Conservation (phyloP, 2,888 invertebrate genomes). For the Leptinotarsa tumamoca region DNA sequence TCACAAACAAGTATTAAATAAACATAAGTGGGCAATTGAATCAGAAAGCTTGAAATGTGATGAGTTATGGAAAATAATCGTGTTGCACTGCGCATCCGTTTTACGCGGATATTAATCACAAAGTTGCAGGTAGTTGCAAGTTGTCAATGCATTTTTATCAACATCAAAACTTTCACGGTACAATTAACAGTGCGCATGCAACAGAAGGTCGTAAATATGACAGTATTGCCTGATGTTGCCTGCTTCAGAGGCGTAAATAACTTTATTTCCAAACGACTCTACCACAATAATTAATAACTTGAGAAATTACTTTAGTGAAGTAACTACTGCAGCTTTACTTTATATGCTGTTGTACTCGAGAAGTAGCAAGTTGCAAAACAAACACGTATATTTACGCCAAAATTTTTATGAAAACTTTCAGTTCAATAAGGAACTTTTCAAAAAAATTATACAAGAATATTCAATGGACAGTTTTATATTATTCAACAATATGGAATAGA, state of each 20-base stretch:
- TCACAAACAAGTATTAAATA: constrained; percentile 1
- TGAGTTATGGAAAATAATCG: constrained; percentile 27
- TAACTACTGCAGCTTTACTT: constrained; percentile 8
- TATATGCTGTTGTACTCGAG: neutral
- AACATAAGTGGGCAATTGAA: constrained; percentile 8
- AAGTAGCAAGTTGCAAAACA: neutral
- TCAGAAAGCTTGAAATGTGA: constrained; percentile 7
- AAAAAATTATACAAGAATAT: no score
- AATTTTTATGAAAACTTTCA: no score
- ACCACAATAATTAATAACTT: constrained; percentile 36
- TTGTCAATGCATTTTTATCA: constrained; percentile 32
- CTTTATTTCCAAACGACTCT: constrained; percentile 54
- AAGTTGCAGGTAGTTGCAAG: constrained; percentile 28
- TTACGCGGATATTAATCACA: constrained; percentile 34
- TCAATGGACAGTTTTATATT: no score
- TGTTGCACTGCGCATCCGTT: constrained; percentile 31
- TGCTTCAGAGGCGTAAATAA: constrained; percentile 58
- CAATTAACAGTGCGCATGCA: constrained; percentile 49
- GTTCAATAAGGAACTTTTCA: no score
- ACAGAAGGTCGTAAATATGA: constrained; percentile 48
- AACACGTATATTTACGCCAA: neutral
- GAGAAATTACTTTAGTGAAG: neutral
- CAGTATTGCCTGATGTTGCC: constrained; percentile 49
- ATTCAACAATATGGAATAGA: no score
- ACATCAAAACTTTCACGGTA: constrained; percentile 36